These are phyloP conservation scores for Anguilla pacifica DNA, from an alignment of 2,797 vertebrate species.

Conservation along the genomic window DNA sequence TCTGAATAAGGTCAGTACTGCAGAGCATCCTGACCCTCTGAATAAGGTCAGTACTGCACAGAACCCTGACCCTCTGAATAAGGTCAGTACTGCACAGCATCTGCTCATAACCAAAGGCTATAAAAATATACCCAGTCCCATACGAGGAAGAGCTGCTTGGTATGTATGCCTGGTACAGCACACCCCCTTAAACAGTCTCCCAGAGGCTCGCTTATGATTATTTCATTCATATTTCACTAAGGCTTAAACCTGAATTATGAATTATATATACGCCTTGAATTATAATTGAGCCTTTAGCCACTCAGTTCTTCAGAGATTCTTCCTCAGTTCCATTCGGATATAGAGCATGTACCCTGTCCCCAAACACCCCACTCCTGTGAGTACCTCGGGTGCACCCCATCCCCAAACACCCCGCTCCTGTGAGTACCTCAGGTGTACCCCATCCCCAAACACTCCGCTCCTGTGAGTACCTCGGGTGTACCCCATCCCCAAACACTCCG, in stretches of 20 bases:
- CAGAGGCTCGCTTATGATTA: neutral
- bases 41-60: too few relatives aligned
- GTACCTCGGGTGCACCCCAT: too few relatives aligned
- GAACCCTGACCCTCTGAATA: too few relatives aligned
- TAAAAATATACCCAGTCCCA: neutral
- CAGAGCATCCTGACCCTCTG: neutral
- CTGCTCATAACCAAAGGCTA: neutral
- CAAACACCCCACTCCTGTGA: too few relatives aligned
- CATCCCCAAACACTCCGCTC: too few relatives aligned
- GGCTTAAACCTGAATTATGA: neutral
- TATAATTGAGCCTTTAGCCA: neutral
- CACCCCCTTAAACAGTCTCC: neutral
- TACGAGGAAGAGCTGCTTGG: neutral
- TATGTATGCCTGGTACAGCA: neutral
- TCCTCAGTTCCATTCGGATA: neutral
- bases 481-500: constrained; percentile 74
- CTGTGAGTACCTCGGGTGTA: too few relatives aligned
- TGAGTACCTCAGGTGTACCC: too few relatives aligned
- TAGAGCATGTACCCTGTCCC: neutral
- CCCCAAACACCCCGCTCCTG: too few relatives aligned
- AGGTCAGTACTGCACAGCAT: neutral
- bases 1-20: neutral
- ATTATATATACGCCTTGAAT: neutral
- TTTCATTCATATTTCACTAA: neutral
- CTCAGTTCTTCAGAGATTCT: neutral